Conservation (phyloP, 2,113 vertebrate genomes). For the Leptobrachium ailaonicum region DNA sequence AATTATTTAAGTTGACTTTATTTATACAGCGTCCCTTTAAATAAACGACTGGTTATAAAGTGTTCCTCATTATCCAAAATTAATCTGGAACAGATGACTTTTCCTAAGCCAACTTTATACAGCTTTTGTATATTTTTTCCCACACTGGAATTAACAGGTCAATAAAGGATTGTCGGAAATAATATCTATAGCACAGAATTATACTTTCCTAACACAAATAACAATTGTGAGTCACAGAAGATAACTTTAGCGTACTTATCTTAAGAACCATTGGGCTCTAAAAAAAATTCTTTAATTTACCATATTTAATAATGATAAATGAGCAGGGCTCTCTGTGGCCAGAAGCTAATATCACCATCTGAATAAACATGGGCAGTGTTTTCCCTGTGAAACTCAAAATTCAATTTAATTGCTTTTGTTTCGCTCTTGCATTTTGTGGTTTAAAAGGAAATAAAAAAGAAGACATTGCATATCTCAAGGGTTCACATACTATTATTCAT, state of each 20-base stretch:
- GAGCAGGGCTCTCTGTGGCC: conserved; percentile 27
- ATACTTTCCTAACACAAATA: conserved; percentile 3
- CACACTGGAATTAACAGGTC: conserved; percentile 12
- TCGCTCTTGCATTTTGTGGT: conserved; percentile 37
- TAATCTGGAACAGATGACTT: too few relatives aligned
- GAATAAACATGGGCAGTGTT: conserved; percentile 37
- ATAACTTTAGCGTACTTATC: conserved; percentile 31
- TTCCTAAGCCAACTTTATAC: too few relatives aligned
- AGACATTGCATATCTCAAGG: conserved; percentile 29
- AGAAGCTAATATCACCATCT: conserved; percentile 45
- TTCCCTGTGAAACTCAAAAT: conserved; percentile 43
- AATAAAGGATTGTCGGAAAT: conserved; percentile 9
- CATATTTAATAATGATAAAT: conserved; percentile 44
- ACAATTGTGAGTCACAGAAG: conserved; percentile 15
- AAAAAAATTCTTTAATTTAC: conserved; percentile 31
- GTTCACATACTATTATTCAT: conserved; percentile 40
- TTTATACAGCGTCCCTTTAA: too few relatives aligned
- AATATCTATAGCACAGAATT: conserved; percentile 15
- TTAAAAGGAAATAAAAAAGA: conserved; percentile 3
- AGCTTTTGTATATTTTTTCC: conserved; percentile 24
- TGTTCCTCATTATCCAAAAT: too few relatives aligned
- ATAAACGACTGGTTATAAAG: too few relatives aligned
- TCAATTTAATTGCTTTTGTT: conserved; percentile 48
- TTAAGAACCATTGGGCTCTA: conserved; percentile 17
- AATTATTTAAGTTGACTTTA: too few relatives aligned